These are phyloP conservation scores for Raja brachyura DNA, from an alignment of 2,113 vertebrate species.

Conservation along the genomic window DNA sequence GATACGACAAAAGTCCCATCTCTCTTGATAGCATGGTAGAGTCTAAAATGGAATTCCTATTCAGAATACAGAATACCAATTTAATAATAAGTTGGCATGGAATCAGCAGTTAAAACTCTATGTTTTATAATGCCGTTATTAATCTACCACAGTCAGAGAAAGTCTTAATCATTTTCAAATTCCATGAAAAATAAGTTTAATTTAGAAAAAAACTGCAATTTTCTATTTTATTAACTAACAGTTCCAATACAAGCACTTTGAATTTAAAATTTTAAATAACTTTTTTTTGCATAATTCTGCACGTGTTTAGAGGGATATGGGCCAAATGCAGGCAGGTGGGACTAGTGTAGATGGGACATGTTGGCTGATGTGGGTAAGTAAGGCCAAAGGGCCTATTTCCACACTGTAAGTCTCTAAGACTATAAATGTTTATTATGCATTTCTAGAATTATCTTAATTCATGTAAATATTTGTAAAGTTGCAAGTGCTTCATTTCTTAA, in stretches of 20 bases:
- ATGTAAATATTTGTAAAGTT: no score
- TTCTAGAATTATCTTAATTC: no score
- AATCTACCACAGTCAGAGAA: background rate
- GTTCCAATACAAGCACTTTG: background rate
- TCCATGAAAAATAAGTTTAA: background rate
- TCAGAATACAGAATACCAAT: background rate
- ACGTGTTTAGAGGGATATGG: no score
- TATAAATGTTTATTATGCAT: no score
- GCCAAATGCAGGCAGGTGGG: no score
- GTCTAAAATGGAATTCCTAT: background rate
- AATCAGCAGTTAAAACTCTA: background rate
- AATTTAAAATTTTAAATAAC: background rate
- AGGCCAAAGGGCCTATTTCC: no score
- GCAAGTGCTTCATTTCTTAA: no score
- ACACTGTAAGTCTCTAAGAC: no score
- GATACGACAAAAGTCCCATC: background rate
- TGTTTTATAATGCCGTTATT: background rate
- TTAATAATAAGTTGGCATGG: background rate
- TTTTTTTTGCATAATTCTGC: background rate
- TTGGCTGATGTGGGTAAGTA: no score
- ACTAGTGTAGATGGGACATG: no score
- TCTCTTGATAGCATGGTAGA: background rate
- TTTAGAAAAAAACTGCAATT: background rate
- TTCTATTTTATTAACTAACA: background rate
- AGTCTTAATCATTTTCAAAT: background rate